Evolutionary conservation across 2,888 invertebrate species (phyloP).

Genomic region (Microplitis deprimator): DNA sequence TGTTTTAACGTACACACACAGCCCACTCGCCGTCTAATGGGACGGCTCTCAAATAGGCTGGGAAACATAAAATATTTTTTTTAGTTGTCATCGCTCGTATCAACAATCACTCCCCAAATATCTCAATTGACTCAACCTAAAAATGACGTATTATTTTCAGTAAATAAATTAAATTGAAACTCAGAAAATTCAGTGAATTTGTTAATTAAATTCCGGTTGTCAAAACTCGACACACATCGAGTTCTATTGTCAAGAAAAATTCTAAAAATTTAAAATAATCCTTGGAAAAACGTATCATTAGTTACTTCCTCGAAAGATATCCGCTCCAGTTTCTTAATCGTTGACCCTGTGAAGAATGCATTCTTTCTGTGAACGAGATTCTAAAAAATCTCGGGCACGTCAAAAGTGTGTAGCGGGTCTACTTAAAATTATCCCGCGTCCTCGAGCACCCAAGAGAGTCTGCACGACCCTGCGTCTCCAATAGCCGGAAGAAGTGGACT

Average conservation of each 20-base stretch:
- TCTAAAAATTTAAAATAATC: neutral
- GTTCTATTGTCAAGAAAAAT: neutral
- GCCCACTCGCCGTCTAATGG: neutral
- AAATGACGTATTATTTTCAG: too few species aligned
- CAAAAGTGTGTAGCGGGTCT: neutral
- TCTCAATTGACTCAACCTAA: too few species aligned
- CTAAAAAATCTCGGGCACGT: neutral
- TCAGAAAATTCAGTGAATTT: too few species aligned
- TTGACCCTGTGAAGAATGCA: neutral
- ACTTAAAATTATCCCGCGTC: constrained; percentile 48
- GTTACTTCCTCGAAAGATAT: neutral
- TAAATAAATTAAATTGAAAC: too few species aligned
- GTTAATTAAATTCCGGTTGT: too few species aligned
- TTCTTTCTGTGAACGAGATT: constrained; percentile 22
- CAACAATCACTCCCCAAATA: neutral
- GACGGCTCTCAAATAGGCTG: neutral
- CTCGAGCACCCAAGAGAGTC: constrained; percentile 64
- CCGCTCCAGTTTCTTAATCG: neutral
- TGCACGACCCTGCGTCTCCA: constrained; percentile 54
- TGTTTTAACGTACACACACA: neutral
- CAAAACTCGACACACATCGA: too few species aligned
- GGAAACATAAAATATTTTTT: neutral
- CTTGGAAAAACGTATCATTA: neutral
- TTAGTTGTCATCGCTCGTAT: neutral
- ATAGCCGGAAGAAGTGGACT: constrained; percentile 55